Percentiles rank a stretch among this genome's conserved stretches.
Evolutionary conservation across 2,888 invertebrate genomes (phyloP).

Genomic region (Macrophya annulata): DNA sequence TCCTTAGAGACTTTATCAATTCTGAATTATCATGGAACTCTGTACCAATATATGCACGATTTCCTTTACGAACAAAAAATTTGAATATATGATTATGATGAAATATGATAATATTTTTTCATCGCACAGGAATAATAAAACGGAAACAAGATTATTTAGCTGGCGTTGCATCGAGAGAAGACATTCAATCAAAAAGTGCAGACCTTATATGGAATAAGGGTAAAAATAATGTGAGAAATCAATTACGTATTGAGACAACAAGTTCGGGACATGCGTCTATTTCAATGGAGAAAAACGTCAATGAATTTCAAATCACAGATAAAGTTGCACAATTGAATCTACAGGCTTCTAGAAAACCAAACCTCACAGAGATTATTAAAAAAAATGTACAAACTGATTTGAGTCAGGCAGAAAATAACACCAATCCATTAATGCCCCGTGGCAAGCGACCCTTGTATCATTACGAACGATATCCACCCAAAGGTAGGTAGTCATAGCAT

Average conservation of each 20-base stretch:
- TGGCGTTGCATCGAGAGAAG: constrained; percentile 62
- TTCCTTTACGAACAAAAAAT: neutral
- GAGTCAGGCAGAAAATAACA: constrained; percentile 23
- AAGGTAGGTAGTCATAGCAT: constrained; percentile 62
- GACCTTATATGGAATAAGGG: neutral
- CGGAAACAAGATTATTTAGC: constrained; percentile 64
- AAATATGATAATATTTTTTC: neutral
- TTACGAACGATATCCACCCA: constrained; percentile 61
- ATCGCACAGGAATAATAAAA: constrained; percentile 62
- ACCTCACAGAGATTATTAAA: constrained; percentile 29
- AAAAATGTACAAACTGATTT: constrained; percentile 34
- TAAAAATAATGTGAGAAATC: neutral
- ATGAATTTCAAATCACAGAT: constrained; percentile 24
- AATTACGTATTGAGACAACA: constrained; percentile 12
- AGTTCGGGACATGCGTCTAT: neutral
- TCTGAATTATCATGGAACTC: no score
- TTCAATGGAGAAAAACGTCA: constrained; percentile 22
- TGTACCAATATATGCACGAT: no score
- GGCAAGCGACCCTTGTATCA: constrained; percentile 56
- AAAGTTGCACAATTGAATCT: constrained; percentile 50
- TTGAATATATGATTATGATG: neutral
- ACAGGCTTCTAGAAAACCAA: constrained; percentile 22
- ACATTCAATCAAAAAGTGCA: constrained; percentile 55
- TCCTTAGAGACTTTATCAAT: no score
- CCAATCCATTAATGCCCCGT: neutral